Percentiles rank a stretch among this genome's conserved stretches.
These are phyloP conservation scores for Lagodon rhomboides DNA, from an alignment of 2,797 vertebrate genomes.

Conservation along the genomic window DNA sequence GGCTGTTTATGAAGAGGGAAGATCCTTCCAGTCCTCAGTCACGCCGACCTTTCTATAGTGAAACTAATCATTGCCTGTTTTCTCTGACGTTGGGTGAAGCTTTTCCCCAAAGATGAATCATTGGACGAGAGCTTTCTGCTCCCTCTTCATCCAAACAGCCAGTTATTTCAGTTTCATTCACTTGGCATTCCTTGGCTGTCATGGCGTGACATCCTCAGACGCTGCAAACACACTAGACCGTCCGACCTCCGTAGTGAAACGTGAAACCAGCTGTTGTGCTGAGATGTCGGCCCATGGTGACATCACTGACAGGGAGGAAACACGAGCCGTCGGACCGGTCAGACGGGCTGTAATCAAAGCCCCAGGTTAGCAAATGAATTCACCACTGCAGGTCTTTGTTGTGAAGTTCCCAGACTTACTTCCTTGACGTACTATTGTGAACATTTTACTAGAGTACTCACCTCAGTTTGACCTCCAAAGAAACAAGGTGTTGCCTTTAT, in stretches of 20 bases:
- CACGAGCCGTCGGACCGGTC: not conserved
- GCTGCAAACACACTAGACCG: not conserved
- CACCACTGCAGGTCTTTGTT: not conserved
- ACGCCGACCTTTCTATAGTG: too few species aligned
- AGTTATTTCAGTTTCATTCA: not conserved
- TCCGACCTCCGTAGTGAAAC: not conserved
- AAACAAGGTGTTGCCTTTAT: too few species aligned
- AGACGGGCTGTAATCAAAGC: not conserved
- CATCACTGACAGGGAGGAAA: not conserved
- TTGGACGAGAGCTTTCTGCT: not conserved
- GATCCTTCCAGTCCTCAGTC: too few species aligned
- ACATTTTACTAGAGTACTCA: not conserved
- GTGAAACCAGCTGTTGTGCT: not conserved
- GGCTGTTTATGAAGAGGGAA: too few species aligned
- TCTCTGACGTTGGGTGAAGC: not conserved
- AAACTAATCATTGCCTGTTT: not conserved
- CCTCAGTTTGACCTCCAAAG: not conserved
- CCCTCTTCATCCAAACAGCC: not conserved
- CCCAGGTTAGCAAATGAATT: not conserved
- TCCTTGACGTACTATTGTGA: not conserved
- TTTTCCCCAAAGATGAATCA: not conserved
- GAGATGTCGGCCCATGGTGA: not conserved
- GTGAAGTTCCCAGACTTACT: not conserved
- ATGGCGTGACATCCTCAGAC: not conserved
- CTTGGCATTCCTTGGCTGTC: not conserved